Evolutionary conservation across 2,797 vertebrate genomes (phyloP).

Genomic region (Tragelaphus eurycerus): DNA sequence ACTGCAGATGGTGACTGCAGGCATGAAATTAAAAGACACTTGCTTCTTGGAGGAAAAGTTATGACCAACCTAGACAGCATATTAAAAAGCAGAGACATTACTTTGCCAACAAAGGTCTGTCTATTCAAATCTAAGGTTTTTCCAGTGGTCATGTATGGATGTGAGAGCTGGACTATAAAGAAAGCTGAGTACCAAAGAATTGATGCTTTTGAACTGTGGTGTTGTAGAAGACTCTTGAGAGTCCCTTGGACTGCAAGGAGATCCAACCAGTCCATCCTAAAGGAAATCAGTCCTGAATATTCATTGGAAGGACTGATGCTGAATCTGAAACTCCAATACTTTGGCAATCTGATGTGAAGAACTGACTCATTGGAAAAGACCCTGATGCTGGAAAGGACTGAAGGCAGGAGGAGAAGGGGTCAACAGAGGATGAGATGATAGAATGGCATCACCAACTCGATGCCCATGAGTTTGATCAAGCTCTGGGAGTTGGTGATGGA

Average conservation of each 20-base stretch:
- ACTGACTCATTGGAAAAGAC: background rate
- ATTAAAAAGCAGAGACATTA: too few species aligned
- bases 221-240: background rate
- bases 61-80: too few species aligned
- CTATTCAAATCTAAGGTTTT: too few species aligned
- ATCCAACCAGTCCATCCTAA: background rate
- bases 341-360: background rate
- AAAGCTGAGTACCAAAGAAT: rapidly evolving
- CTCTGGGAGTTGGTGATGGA: background rate
- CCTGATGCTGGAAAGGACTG: background rate
- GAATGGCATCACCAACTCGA: background rate
- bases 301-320: background rate
- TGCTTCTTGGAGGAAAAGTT: too few species aligned
- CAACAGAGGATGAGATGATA: background rate
- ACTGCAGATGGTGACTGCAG: too few species aligned
- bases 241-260: background rate
- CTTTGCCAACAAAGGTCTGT: too few species aligned
- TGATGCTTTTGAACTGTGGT: background rate
- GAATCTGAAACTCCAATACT: background rate
- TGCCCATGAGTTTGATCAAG: background rate
- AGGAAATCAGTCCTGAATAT: background rate
- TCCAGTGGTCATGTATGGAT: too few species aligned
- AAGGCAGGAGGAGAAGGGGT: background rate
- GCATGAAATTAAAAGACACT: too few species aligned
- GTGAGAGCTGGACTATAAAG: background rate